These are phyloP conservation scores for Lymantria monacha DNA, from an alignment of 2,888 invertebrate species.

Conservation along the genomic window DNA sequence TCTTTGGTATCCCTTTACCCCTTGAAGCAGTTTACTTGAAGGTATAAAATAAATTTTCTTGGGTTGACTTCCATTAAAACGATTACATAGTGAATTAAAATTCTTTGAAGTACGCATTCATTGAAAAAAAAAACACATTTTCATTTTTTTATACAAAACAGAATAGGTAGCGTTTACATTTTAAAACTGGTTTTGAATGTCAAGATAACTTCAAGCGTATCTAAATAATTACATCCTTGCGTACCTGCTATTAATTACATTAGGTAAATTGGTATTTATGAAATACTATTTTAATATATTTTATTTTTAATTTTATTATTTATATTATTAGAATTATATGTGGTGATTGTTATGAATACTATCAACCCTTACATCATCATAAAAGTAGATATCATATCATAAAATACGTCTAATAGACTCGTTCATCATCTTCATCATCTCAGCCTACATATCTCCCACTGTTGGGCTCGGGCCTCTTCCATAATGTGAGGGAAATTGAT, in stretches of 20 bases:
- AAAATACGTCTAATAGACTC: too few species aligned
- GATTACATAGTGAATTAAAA: slow-evolving; percentile 15
- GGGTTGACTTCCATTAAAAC: slow-evolving; percentile 30
- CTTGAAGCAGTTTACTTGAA: too few species aligned
- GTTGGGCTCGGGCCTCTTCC: too few species aligned
- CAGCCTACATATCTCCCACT: too few species aligned
- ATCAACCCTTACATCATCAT: too few species aligned
- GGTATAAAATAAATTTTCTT: slow-evolving; percentile 17
- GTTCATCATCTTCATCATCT: too few species aligned
- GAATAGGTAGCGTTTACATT: slow-evolving; percentile 20
- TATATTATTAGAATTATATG: too few species aligned
- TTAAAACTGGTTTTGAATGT: slow-evolving; percentile 24
- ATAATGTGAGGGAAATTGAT: too few species aligned
- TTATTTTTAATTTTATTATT: too few species aligned
- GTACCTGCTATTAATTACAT: slow-evolving; percentile 14
- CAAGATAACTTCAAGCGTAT: slow-evolving; percentile 22
- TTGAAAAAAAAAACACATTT: slow-evolving; percentile 32
- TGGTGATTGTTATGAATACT: too few species aligned
- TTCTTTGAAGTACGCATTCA: slow-evolving; percentile 27
- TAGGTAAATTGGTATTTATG: slow-evolving; percentile 1
- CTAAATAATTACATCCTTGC: slow-evolving; percentile 29
- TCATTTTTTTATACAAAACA: slow-evolving; percentile 9
- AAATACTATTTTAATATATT: neutral
- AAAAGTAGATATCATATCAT: too few species aligned
- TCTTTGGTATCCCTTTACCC: too few species aligned